Percentiles rank a stretch among this genome's conserved stretches.
phyloP scores from a whole-genome alignment of 1,140 invertebrate genomes.

The Aporrectodea caliginosa region DNA sequence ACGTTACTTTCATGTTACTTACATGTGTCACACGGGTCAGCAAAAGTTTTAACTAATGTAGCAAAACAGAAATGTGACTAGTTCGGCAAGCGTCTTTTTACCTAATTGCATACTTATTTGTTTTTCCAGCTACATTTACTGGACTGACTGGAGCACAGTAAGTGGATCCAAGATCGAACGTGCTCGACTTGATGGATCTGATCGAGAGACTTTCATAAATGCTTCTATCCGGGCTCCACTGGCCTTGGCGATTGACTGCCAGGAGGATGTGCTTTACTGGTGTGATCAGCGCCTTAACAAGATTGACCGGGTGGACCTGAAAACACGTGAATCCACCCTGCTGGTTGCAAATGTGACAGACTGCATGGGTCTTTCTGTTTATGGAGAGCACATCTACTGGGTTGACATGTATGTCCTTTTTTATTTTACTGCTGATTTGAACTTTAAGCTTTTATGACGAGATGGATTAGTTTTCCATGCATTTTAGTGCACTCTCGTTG shows the following conservation, averaged over 20 bases:
- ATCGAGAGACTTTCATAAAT: slow-evolving; percentile 62
- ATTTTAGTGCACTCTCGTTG: no score
- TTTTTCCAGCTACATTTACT: background rate
- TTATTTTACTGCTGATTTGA: slow-evolving; percentile 5
- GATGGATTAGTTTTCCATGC: no score
- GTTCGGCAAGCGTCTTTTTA: no score
- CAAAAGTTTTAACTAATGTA: no score
- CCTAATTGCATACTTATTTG: no score
- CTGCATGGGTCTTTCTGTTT: slow-evolving; percentile 56
- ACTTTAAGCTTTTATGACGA: slow-evolving; percentile 18
- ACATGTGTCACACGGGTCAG: no score
- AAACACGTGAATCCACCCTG: slow-evolving; percentile 54
- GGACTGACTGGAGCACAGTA: background rate
- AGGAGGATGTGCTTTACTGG: slow-evolving; percentile 61
- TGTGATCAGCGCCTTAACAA: slow-evolving; percentile 61
- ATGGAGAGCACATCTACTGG: slow-evolving; percentile 60
- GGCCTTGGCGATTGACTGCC: slow-evolving; percentile 60
- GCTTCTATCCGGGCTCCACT: slow-evolving; percentile 58
- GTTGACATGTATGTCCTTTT: slow-evolving; percentile 58
- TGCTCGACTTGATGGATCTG: slow-evolving; percentile 75
- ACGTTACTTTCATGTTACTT: no score
- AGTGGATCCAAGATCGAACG: slow-evolving; percentile 67
- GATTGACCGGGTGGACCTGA: slow-evolving; percentile 61
- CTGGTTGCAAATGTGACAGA: slow-evolving; percentile 44
- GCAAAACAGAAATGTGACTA: no score